phyloP scores from a whole-genome alignment of 2,888 invertebrate genomes.

The Balanococcus diminutus region DNA sequence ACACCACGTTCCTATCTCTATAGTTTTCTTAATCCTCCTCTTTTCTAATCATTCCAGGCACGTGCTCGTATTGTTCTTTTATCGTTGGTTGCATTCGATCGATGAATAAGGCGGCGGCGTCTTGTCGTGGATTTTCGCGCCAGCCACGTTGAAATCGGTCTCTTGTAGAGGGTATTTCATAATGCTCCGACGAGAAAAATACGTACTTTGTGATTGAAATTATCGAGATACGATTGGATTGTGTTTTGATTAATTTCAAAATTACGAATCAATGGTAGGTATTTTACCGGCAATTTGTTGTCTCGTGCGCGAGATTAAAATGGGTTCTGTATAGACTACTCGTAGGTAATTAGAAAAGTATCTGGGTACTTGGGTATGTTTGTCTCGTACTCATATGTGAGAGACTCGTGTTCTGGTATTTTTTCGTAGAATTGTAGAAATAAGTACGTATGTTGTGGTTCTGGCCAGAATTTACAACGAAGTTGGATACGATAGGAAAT shows the following conservation, averaged over 20 bases:
- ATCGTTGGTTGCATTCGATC: conserved; percentile 19
- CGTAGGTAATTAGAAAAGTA: neutral
- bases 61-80: conserved; percentile 38
- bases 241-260: conserved; percentile 24
- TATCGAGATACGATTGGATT: neutral
- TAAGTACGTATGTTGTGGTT: no score
- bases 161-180: neutral
- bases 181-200: neutral
- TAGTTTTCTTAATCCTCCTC: conserved; percentile 9
- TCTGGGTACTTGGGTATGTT: no score
- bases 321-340: neutral
- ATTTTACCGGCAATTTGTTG: neutral
- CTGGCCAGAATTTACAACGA: no score
- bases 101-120: conserved; percentile 21
- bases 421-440: no score
- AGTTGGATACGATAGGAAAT: no score
- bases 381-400: no score
- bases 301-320: neutral
- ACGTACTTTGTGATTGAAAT: conserved; percentile 29
- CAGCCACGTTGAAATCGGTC: neutral
- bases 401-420: no score
- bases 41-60: conserved; percentile 29
- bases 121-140: conserved; percentile 16
- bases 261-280: neutral
- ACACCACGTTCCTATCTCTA: neutral